Conservation (phyloP, 1,140 invertebrate genomes). For the Atopsyche davidsoni region DNA sequence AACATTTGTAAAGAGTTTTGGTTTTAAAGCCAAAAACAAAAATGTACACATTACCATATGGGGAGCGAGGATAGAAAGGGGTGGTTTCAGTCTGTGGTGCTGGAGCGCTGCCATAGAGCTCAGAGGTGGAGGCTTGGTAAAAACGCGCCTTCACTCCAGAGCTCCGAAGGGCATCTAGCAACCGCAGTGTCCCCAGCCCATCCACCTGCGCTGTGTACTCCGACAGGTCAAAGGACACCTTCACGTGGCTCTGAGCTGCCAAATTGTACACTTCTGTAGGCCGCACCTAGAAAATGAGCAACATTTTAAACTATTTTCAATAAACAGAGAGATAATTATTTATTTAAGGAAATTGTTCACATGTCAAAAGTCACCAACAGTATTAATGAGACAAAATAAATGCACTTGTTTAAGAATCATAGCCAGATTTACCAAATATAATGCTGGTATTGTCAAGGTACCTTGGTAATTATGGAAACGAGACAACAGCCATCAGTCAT, state of each 20-base stretch:
- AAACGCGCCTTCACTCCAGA: constrained; percentile 84
- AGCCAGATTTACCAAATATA: too few species aligned
- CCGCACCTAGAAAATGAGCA: constrained; percentile 49
- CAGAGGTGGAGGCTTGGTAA: constrained; percentile 98
- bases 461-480: constrained; percentile 86
- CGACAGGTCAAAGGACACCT: constrained; percentile 94
- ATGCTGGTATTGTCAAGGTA: too few species aligned
- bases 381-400: too few species aligned
- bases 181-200: constrained; percentile 90
- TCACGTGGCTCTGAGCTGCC: constrained; percentile 99
- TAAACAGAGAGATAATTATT: neutral
- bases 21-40: too few species aligned
- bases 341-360: too few species aligned
- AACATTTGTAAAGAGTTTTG: too few species aligned
- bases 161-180: constrained; percentile 93
- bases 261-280: constrained; percentile 98
- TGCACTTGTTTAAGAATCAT: too few species aligned
- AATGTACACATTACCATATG: constrained; percentile 86
- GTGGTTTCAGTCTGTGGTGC: constrained; percentile 97
- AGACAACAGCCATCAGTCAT: constrained; percentile 97
- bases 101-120: constrained; percentile 97
- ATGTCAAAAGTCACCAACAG: too few species aligned
- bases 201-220: constrained; percentile 99
- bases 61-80: constrained; percentile 98
- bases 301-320: neutral